These are phyloP conservation scores for Lithosia quadra DNA, from an alignment of 2,888 invertebrate genomes.

Conservation along the genomic window DNA sequence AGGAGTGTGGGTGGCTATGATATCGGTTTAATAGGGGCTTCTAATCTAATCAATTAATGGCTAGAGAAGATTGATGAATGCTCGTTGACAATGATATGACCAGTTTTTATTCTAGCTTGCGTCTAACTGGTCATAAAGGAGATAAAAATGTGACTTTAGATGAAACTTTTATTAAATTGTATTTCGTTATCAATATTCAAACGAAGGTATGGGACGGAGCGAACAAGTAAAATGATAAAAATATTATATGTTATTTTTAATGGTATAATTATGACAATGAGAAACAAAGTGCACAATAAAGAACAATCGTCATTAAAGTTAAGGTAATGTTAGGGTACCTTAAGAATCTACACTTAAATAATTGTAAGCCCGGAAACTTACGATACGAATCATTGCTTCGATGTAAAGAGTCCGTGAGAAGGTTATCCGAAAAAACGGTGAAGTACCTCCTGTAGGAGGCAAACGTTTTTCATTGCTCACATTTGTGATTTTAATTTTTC, in stretches of 20 bases:
- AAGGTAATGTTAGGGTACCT: no score
- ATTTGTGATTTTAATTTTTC: conserved; percentile 37
- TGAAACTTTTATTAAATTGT: conserved; percentile 25
- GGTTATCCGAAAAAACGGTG: no score
- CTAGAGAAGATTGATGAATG: conserved; percentile 73
- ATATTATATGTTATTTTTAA: background rate
- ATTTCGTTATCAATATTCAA: background rate
- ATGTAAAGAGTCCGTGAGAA: no score
- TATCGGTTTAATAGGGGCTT: conserved; percentile 68
- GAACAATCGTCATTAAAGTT: no score
- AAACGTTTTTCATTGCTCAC: background rate
- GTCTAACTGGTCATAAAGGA: conserved; percentile 47
- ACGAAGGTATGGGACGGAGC: background rate
- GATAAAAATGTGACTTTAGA: conserved; percentile 56
- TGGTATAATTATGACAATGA: background rate
- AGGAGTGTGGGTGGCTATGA: conserved; percentile 67
- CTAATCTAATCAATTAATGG: conserved; percentile 82
- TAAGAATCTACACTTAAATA: no score
- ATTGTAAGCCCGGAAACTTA: no score
- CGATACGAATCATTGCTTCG: no score
- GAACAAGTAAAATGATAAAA: background rate
- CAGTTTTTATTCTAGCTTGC: conserved; percentile 57
- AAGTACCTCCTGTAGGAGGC: no score
- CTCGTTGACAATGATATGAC: conserved; percentile 67
- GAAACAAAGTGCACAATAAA: background rate